Base-by-base conservation (phyloP, 1,140 invertebrate species). In the Rhynchophorus ferrugineus region DNA sequence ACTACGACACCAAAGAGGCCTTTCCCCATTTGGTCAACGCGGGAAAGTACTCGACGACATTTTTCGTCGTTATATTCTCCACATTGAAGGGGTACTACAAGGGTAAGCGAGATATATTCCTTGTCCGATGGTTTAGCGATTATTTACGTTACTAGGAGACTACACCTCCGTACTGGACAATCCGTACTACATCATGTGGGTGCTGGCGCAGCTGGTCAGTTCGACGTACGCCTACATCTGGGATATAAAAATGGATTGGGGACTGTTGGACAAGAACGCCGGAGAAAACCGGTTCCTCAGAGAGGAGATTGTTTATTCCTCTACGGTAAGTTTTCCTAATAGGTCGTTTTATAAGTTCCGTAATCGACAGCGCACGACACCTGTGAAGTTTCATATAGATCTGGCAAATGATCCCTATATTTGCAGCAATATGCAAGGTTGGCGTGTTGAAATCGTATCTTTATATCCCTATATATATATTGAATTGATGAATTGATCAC, bases 221-320 rank as follows among this genome's bases (percentile, higher is more conserved):
- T 89, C 90, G 0, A 78, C 82, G 38, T 95, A 94, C 67, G 85
- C 89, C 0, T 91, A 91, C 61, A 84, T 84, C 0, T 98, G 95
- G 95, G 95, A 98, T 69, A 84, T 98, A 3, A 93, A 91, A 71
- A 94, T 98, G 90, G 95, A 98, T 79, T 98, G 95, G 95, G 95
- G 95, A 8, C 73, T 98, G n/a, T 85, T 97, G 54, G 92, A 95
- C 66, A 83, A 80, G 50, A 84, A 83, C 47, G 83, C 89, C 9
- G 82, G 85, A 18, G 88, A 95, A 71, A 92, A 94, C 70, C 80
- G 72, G 57, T 82, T 87, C 61, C 73, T 89, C 1, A 68, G 85
- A 11, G 85, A 89, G 66, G 85, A 89, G 69, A 81, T 85, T 34
- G 84, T 88, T 3, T 88, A 87, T 63, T 83, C 82, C 16, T 83